Base-by-base conservation (phyloP, 2,113 vertebrate genomes). In the Choloepus hoffmanni region DNA sequence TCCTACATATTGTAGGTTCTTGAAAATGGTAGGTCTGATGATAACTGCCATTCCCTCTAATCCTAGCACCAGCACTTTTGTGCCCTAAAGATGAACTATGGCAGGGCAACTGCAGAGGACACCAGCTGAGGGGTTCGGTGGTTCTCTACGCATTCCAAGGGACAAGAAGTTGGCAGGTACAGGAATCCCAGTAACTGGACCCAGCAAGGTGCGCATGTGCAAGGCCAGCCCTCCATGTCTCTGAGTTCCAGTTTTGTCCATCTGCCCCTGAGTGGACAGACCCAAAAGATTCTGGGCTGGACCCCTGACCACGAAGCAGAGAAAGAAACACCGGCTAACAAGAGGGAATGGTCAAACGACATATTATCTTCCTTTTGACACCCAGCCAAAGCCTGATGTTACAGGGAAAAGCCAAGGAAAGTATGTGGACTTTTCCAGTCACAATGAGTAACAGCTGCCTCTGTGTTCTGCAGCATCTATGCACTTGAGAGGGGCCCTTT, bases 401-500 rank as follows among this genome's bases (percentile, higher is more conserved):
- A 82, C 48, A 60, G 40, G 30, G 14, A 78, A 83, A 83, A 76
- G 55, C 43, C 67, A 78, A 73, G 24, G 43, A 90, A 63, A 85
- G 74, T 9, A 0, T 81, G 77, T 26, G 94, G 92, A 95, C 78
- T 96, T 97, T 97, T 92, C 97, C 95, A 89, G 36, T 30, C 40
- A 33, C 36, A 65, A 19, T 97, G 92, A 98, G 86, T 93, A 92
- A 97, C 19, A 62, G 30, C 74, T 93, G 58, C 18, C 78, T 40
- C 16, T 90, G 12, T n/a, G 26, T 73, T 76, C 7, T 45, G 77
- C 23, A 76, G 28, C 13, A 11, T 91, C 77, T 86, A 33, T 43
- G 24, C 36, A 14, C 12, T 84, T 95, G 55, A 87, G 48, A 93
- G 77, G 12, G 43, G 23, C n/a, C 48, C 72, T 67, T 91, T 92